These are phyloP conservation scores for Caenorhabditis macrosperma DNA, from an alignment of 2,888 invertebrate species.

Conservation along the genomic window DNA sequence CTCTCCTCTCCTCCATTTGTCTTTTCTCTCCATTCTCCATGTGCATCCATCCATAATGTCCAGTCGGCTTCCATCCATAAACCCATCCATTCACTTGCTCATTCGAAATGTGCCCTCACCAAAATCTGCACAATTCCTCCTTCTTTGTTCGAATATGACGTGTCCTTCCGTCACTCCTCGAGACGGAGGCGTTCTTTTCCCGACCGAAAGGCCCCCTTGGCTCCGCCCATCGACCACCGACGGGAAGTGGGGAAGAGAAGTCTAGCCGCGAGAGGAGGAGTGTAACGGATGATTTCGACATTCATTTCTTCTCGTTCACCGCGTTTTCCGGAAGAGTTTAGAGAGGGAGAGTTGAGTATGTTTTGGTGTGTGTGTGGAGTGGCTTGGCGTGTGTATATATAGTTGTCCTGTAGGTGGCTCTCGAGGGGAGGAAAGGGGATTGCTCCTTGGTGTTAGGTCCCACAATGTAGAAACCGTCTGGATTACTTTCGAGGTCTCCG, in stretches of 20 bases:
- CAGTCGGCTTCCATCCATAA: not conserved
- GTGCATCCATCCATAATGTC: conserved; percentile 36
- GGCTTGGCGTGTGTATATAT: too few relatives aligned
- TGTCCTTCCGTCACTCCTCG: too few relatives aligned
- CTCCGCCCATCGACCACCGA: conserved; percentile 16
- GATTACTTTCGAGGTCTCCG: too few relatives aligned
- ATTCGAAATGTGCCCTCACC: not conserved
- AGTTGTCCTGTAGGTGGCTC: not conserved
- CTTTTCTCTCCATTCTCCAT: not conserved
- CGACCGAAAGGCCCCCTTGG: not conserved
- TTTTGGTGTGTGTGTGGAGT: conserved; percentile 4
- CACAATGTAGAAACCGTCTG: too few relatives aligned
- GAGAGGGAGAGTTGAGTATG: not conserved
- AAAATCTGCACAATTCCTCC: not conserved
- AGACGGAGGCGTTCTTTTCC: too few relatives aligned
- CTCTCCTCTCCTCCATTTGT: not conserved
- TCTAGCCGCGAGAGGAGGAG: too few relatives aligned
- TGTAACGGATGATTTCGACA: not conserved
- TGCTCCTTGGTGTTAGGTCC: too few relatives aligned
- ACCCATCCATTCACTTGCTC: not conserved
- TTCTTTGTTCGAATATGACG: too few relatives aligned
- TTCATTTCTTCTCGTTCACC: conserved; percentile 14
- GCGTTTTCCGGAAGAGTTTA: not conserved
- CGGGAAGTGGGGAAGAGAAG: too few relatives aligned
- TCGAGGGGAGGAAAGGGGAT: too few relatives aligned